These are phyloP conservation scores for Trissolcus japonicus DNA, from an alignment of 2,888 invertebrate genomes.

Conservation along the genomic window DNA sequence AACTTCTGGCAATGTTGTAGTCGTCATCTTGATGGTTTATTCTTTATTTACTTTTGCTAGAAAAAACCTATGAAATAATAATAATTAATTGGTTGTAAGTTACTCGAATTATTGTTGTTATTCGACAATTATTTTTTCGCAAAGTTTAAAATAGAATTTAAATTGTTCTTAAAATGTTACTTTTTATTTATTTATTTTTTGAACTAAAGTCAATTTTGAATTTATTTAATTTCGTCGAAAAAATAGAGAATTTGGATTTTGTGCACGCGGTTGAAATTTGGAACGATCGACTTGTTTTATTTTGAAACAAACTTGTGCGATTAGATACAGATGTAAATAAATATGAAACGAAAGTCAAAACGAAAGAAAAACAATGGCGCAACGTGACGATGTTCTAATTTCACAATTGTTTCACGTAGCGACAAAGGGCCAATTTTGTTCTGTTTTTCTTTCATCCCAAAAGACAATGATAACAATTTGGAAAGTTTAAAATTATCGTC, in stretches of 20 bases:
- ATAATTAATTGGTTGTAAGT: no score
- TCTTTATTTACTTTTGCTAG: neutral
- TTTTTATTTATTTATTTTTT: no score
- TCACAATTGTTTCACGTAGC: neutral
- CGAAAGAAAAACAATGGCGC: constrained; percentile 13
- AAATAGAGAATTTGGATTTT: neutral
- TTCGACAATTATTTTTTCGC: no score
- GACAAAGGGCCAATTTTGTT: neutral
- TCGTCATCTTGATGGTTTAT: neutral
- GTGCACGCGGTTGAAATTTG: neutral
- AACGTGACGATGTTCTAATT: neutral
- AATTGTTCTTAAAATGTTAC: no score
- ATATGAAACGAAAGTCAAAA: constrained; percentile 18
- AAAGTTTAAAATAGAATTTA: no score
- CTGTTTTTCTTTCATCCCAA: neutral
- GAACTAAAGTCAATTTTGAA: no score
- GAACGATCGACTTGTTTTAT: constrained; percentile 15
- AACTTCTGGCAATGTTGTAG: constrained; percentile 5
- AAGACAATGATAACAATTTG: neutral
- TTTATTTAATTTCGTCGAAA: neutral
- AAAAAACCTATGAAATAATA: neutral
- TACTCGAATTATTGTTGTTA: no score
- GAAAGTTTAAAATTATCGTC: neutral
- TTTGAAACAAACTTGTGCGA: constrained; percentile 14
- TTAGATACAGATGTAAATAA: constrained; percentile 32